Percentiles rank a stretch among this genome's conserved stretches.
Evolutionary conservation across 2,797 vertebrate genomes (phyloP).

Genomic region (Hybognathus amarus): DNA sequence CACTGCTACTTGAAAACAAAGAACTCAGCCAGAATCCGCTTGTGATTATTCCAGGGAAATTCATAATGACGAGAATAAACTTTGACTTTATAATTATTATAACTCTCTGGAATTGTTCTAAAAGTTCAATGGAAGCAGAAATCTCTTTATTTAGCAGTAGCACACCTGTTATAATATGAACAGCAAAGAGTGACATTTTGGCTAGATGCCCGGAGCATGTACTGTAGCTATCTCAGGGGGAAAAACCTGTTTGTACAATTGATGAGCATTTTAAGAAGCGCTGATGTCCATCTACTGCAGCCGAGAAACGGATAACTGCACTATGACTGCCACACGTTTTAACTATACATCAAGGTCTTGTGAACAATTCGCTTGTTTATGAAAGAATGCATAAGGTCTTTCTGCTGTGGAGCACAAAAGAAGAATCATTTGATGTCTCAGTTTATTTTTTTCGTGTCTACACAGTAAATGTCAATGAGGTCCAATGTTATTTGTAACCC

Average conservation of each 20-base stretch:
- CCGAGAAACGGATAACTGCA: slow-evolving; percentile 33
- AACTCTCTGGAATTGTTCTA: not conserved
- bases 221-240: slow-evolving; percentile 61
- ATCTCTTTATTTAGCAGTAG: not conserved
- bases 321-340: not conserved
- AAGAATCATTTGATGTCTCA: not conserved
- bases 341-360: not conserved
- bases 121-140: not conserved
- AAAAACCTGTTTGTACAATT: slow-evolving; percentile 73
- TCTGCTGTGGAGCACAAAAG: not conserved
- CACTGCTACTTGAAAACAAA: no score
- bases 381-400: not conserved
- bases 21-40: no score
- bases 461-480: not conserved
- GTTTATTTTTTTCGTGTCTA: not conserved
- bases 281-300: slow-evolving; percentile 40
- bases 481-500: not conserved
- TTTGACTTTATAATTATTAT: not conserved
- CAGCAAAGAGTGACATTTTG: not conserved
- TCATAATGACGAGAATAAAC: not conserved
- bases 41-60: not conserved
- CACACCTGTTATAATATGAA: not conserved
- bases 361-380: not conserved
- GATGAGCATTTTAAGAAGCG: slow-evolving; percentile 38
- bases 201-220: slow-evolving; percentile 14